These are phyloP conservation scores for Planococcus citri DNA, from an alignment of 1,140 invertebrate genomes.

Conservation along the genomic window DNA sequence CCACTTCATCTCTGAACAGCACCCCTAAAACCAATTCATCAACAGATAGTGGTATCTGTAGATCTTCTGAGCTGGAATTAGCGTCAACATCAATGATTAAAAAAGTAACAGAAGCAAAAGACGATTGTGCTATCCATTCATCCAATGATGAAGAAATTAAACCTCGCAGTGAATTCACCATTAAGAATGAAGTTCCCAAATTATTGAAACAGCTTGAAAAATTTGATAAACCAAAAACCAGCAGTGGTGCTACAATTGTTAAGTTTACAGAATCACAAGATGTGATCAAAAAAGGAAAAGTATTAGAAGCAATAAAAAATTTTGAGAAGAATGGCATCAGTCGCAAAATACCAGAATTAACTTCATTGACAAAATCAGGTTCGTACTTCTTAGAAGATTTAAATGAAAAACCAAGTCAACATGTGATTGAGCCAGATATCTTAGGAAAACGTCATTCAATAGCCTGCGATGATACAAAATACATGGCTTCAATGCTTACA, in stretches of 20 bases:
- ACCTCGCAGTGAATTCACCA: not conserved
- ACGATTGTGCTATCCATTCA: not conserved
- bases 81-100: not conserved
- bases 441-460: slow-evolving; percentile 41
- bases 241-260: not conserved
- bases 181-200: not conserved
- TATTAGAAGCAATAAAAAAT: not conserved
- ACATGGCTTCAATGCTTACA: slow-evolving; percentile 30
- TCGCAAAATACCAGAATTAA: not conserved
- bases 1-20: not conserved
- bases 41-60: slow-evolving; percentile 55
- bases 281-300: not conserved
- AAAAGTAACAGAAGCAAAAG: not conserved
- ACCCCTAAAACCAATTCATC: slow-evolving; percentile 45
- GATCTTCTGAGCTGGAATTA: slow-evolving; percentile 35
- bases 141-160: not conserved
- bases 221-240: not conserved
- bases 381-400: not conserved
- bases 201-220: not conserved
- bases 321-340: not conserved
- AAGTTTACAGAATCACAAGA: too few relatives aligned
- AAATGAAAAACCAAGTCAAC: not conserved
- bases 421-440: not conserved
- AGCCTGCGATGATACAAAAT: slow-evolving; percentile 42
- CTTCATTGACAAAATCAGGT: not conserved